These are phyloP conservation scores for Sycophaga agraensis DNA, from an alignment of 1,140 invertebrate genomes.

Conservation along the genomic window DNA sequence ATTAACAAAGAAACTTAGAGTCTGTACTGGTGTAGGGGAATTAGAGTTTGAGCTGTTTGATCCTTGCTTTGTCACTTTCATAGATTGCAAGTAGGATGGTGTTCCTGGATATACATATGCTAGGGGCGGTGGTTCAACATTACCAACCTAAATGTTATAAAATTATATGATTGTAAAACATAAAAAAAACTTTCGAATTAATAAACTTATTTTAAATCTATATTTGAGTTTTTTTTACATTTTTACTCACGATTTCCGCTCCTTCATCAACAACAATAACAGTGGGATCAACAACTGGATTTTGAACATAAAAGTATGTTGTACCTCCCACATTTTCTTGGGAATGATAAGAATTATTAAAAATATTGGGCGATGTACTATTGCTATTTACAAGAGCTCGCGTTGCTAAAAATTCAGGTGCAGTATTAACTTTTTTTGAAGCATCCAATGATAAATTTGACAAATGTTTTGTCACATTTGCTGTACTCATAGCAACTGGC, in stretches of 20 bases:
- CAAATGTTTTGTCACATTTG: slow-evolving; percentile 60
- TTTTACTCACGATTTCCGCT: slow-evolving; percentile 41
- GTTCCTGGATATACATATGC: slow-evolving; percentile 68
- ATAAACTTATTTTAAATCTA: too few relatives aligned
- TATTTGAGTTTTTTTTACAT: not conserved
- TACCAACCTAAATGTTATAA: slow-evolving; percentile 39
- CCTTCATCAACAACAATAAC: slow-evolving; percentile 41
- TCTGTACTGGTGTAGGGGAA: slow-evolving; percentile 52
- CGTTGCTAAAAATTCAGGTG: slow-evolving; percentile 48
- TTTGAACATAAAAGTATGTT: slow-evolving; percentile 82
- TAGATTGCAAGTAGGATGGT: slow-evolving; percentile 63
- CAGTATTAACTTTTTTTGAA: slow-evolving; percentile 52
- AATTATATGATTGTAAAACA: not conserved
- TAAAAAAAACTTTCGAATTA: too few relatives aligned
- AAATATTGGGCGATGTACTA: slow-evolving; percentile 51
- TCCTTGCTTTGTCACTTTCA: slow-evolving; percentile 54
- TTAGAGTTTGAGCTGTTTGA: slow-evolving; percentile 45
- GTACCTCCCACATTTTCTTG: slow-evolving; percentile 92
- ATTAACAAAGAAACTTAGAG: slow-evolving; percentile 68
- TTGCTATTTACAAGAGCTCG: slow-evolving; percentile 48
- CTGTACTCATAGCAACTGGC: slow-evolving; percentile 54
- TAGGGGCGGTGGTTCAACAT: slow-evolving; percentile 40
- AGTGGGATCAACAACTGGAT: slow-evolving; percentile 50
- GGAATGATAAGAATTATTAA: slow-evolving; percentile 53
- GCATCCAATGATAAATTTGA: slow-evolving; percentile 62